phyloP scores from a whole-genome alignment of 1,140 invertebrate species.

The Euborellia annulipes region DNA sequence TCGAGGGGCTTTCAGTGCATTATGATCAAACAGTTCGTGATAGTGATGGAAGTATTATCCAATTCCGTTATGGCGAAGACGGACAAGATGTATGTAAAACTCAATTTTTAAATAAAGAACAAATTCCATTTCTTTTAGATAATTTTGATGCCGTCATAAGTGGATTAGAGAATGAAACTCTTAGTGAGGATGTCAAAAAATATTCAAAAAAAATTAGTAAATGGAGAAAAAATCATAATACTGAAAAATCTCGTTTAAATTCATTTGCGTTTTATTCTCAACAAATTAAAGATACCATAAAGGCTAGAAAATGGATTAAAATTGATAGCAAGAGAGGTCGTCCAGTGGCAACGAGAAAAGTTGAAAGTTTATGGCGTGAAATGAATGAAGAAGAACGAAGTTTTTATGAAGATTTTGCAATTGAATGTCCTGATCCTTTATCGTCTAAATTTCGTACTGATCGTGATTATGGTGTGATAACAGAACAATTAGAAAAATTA shows the following conservation, averaged over 20 bases:
- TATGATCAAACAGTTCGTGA: constrained; percentile 95
- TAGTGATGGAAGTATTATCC: constrained; percentile 78
- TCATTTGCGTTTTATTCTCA: constrained; percentile 1
- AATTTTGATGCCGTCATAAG: constrained; percentile 47
- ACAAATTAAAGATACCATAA: constrained; percentile 12
- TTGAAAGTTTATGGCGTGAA: no score
- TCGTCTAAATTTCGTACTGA: constrained; percentile 50
- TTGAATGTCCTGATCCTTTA: constrained; percentile 49
- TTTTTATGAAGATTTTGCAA: no score
- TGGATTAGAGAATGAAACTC: constrained; percentile 35
- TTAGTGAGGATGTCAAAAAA: constrained; percentile 24
- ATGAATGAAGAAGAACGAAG: no score
- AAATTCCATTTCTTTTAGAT: constrained; percentile 63
- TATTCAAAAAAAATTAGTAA: constrained; percentile 36
- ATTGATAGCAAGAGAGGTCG: constrained; percentile 23
- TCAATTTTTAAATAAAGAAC: constrained; percentile 65
- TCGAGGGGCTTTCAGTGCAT: constrained; percentile 80
- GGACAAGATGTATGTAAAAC: constrained; percentile 81
- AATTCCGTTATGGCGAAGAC: constrained; percentile 95
- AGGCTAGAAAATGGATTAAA: constrained; percentile 25
- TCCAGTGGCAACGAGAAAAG: neutral
- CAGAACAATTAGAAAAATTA: constrained; percentile 56
- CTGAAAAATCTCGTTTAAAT: no score
- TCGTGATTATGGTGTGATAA: constrained; percentile 59
- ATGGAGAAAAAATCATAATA: constrained; percentile 40